phyloP scores from a whole-genome alignment of 2,888 invertebrate species.

The Lydus trimaculatus region DNA sequence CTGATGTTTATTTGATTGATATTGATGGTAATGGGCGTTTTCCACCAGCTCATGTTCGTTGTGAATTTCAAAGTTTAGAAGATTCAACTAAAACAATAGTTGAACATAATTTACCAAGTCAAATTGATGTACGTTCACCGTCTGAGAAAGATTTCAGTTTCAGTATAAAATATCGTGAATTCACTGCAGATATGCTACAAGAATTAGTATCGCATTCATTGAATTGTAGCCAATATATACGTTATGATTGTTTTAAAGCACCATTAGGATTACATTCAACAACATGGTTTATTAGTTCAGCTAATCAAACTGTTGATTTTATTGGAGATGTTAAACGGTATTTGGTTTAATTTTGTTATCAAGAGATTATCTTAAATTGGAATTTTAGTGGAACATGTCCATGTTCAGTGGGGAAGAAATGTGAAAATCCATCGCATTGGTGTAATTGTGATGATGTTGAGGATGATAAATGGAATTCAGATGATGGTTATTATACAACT shows the following conservation, averaged over 20 bases:
- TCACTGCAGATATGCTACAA: slow-evolving; percentile 89
- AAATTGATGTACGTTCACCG: slow-evolving; percentile 85
- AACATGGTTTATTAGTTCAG: slow-evolving; percentile 88
- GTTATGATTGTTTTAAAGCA: slow-evolving; percentile 89
- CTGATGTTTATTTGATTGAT: slow-evolving; percentile 91
- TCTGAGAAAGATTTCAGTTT: slow-evolving; percentile 83
- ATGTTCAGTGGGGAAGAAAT: slow-evolving; percentile 80
- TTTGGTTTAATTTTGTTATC: slow-evolving; percentile 27
- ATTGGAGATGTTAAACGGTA: slow-evolving; percentile 84
- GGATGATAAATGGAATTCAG: slow-evolving; percentile 87
- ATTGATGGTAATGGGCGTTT: slow-evolving; percentile 93
- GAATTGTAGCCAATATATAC: slow-evolving; percentile 88
- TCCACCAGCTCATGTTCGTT: slow-evolving; percentile 90
- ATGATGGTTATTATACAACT: slow-evolving; percentile 84
- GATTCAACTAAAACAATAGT: slow-evolving; percentile 88
- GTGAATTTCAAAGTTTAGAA: slow-evolving; percentile 88
- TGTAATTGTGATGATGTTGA: slow-evolving; percentile 89
- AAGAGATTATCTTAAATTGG: slow-evolving; percentile 21
- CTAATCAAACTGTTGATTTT: slow-evolving; percentile 78
- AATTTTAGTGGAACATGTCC: slow-evolving; percentile 73
- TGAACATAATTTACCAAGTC: slow-evolving; percentile 89
- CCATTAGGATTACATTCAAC: slow-evolving; percentile 86
- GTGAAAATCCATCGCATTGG: slow-evolving; percentile 80
- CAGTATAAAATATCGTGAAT: slow-evolving; percentile 86
- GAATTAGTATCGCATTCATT: slow-evolving; percentile 88